Conservation (phyloP, 2,797 vertebrate genomes). For the Myiotriccus ornatus region DNA sequence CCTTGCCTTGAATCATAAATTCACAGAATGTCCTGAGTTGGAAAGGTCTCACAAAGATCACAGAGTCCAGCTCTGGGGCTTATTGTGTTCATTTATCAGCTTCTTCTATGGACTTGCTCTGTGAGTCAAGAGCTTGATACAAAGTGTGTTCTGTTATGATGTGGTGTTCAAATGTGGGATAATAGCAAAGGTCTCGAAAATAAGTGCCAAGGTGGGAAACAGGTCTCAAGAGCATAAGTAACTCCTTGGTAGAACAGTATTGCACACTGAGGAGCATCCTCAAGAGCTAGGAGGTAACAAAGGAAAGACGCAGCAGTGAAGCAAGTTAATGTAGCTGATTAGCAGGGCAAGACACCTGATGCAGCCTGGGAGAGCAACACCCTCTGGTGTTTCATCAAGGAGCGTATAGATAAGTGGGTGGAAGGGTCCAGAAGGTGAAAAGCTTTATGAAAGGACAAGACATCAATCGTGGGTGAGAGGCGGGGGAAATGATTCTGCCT, state of each 20-base stretch:
- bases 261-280: background rate
- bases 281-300: background rate
- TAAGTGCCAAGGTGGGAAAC: background rate
- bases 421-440: background rate
- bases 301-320: background rate
- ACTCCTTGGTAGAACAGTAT: background rate
- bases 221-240: background rate
- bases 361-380: background rate
- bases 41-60: background rate
- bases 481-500: background rate
- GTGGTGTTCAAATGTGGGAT: background rate
- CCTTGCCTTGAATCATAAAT: background rate
- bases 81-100: background rate
- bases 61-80: background rate
- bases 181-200: background rate
- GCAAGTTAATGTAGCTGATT: background rate
- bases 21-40: background rate
- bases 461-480: background rate
- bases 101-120: background rate
- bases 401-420: fast-evolving
- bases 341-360: background rate
- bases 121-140: background rate
- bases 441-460: background rate
- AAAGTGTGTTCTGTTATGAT: background rate
- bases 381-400: background rate